Evolutionary conservation across 2,797 vertebrate species (phyloP), one percentile per base, ranked within the genome.

Genomic region (Limosa lapponica): DNA sequence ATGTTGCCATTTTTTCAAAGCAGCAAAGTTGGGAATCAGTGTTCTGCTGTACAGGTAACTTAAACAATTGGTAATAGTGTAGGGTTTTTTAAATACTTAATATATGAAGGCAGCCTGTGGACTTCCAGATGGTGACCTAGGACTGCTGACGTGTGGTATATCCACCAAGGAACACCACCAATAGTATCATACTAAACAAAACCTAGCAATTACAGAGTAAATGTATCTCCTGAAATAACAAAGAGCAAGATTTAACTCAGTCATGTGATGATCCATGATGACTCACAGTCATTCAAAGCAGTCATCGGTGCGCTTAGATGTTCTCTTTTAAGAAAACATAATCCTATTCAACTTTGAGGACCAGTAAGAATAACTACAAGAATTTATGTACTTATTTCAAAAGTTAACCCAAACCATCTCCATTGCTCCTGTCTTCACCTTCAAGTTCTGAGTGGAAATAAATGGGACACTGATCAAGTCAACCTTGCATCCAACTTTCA

Each of bases 301-400:
- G 25, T 39, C 27, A 11, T 32, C 0, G 0, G 9, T 36, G 9
- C 16, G 64, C 16, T 66, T 49, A 58, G 12, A 52, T 72, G 6
- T 69, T 89, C 28, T 34, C 14, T 43, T 54, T 0, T 7, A 62
- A 73, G 58, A 59, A 62, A 39, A 28, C 8, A 28, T 22, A 41
- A 73, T 18, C 49, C 57, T 12, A 54, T 74, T 83, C 39, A 46
- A 18, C 11, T 72, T 69, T 46, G 30, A 73, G 37, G n/a, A 58
- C n/a, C 13, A 28, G 22, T 46, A 43, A 34, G 11, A 89, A 46
- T 24, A 67, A 44, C 28, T 48, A 55, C n/a, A 17, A 44, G 12
- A 64, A 55, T 83, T 55, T 44, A 18, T 16, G 2, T 51, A 27
- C 11, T 41, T 6, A 12, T 73, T 91, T 91, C 61, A 64, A 32